A percentile compares a stretch with the other conserved stretches of the same genome.
Conservation (phyloP, 2,797 vertebrate genomes). For the Percopsis omiscomaycus region DNA sequence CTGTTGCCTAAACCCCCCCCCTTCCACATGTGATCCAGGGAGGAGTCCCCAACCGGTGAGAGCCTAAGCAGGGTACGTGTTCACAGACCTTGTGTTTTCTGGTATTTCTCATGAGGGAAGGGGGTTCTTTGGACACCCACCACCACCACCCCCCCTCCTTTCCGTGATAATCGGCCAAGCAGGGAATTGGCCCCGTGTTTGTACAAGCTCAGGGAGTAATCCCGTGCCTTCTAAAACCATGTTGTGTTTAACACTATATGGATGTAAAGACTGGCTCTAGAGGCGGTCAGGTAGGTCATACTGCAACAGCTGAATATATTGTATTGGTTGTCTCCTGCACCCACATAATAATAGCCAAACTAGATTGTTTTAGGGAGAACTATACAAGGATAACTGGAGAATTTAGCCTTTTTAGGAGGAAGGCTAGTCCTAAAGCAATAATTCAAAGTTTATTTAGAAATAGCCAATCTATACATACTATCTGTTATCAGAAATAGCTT, state of each 20-base stretch:
- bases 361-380: neutral
- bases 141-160: neutral
- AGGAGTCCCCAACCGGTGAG: slow-evolving; percentile 53
- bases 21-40: slow-evolving; percentile 65
- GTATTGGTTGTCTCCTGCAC: neutral
- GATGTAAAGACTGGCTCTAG: slow-evolving; percentile 3
- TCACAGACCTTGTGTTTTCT: slow-evolving; percentile 54
- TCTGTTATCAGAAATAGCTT: neutral
- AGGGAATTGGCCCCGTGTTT: slow-evolving; percentile 38
- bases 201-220: slow-evolving; percentile 49
- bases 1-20: slow-evolving; percentile 32
- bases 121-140: slow-evolving; percentile 45
- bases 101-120: slow-evolving; percentile 49
- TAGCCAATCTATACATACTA: neutral
- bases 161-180: slow-evolving; percentile 16
- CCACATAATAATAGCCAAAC: too few species aligned
- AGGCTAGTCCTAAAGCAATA: neutral
- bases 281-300: too few species aligned
- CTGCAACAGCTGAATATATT: too few species aligned
- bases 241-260: slow-evolving; percentile 16
- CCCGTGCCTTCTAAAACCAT: slow-evolving; percentile 31
- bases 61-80: slow-evolving; percentile 29
- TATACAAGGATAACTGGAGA: neutral
- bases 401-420: neutral
- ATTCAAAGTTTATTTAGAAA: neutral